phyloP scores from a whole-genome alignment of 2,888 invertebrate species.

The Mesorhabditis sp. region DNA sequence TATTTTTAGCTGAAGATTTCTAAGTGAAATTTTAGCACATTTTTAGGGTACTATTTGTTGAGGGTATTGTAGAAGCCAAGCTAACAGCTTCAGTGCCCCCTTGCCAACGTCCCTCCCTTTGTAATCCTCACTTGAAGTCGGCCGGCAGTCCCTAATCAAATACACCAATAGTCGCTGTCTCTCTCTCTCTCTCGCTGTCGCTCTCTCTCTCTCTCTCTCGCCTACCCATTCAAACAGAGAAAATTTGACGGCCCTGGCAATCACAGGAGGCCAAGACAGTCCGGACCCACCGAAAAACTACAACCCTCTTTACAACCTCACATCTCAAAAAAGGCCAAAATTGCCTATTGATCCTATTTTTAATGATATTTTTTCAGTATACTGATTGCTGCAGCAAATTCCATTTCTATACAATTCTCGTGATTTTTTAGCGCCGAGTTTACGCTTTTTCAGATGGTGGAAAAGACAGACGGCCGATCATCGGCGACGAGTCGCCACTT shows the following conservation, averaged over 20 bases:
- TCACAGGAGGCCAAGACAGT: background rate
- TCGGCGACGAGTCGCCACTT: background rate
- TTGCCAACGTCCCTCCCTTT: background rate
- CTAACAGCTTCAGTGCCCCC: background rate
- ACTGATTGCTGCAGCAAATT: too few species aligned
- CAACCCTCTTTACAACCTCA: too few species aligned
- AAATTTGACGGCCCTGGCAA: background rate
- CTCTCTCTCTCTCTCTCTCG: background rate
- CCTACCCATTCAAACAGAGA: background rate
- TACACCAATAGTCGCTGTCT: background rate
- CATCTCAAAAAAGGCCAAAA: too few species aligned
- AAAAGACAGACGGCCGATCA: too few species aligned
- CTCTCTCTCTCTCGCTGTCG: background rate
- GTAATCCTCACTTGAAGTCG: slow-evolving; percentile 6
- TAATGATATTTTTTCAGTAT: too few species aligned
- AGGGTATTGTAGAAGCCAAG: background rate
- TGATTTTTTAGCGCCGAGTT: too few species aligned
- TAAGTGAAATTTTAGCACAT: too few species aligned
- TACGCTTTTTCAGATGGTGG: too few species aligned
- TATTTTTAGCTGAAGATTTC: too few species aligned
- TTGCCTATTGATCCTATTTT: too few species aligned
- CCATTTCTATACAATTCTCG: too few species aligned
- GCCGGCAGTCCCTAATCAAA: background rate
- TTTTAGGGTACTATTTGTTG: background rate
- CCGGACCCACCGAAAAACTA: too few species aligned